phyloP scores from a whole-genome alignment of 2,113 vertebrate genomes.

The Eonycteris spelaea region DNA sequence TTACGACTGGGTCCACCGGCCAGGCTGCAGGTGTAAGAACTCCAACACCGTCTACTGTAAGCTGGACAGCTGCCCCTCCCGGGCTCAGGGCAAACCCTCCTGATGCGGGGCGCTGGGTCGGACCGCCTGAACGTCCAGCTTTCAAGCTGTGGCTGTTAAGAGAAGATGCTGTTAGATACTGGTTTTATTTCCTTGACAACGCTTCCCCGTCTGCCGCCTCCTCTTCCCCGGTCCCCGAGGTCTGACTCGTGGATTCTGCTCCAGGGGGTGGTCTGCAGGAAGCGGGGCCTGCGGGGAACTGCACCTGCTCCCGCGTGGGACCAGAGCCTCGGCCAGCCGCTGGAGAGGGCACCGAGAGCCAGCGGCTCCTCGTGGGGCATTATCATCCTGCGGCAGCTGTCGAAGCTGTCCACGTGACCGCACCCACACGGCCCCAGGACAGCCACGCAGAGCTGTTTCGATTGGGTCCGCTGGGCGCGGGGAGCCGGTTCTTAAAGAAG shows the following conservation, averaged over 20 bases:
- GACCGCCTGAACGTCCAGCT: slow-evolving; percentile 71
- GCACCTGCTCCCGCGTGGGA: slow-evolving; percentile 79
- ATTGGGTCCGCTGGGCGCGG: slow-evolving; percentile 3
- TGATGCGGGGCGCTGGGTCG: slow-evolving; percentile 84
- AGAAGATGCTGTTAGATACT: neutral
- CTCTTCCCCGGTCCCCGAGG: slow-evolving; percentile 53
- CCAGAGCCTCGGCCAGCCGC: slow-evolving; percentile 78
- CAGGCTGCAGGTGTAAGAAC: slow-evolving; percentile 98
- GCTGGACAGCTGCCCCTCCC: slow-evolving; percentile 93
- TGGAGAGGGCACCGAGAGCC: neutral
- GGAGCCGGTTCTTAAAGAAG: slow-evolving; percentile 62
- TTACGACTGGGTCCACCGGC: slow-evolving; percentile 92
- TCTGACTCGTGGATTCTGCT: slow-evolving; percentile 56
- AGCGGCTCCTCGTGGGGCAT: slow-evolving; percentile 50
- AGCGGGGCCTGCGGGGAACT: slow-evolving; percentile 76
- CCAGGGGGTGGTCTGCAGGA: slow-evolving; percentile 53
- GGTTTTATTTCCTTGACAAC: slow-evolving; percentile 54
- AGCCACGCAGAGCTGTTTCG: neutral
- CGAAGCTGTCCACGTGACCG: slow-evolving; percentile 77
- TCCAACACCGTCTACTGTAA: slow-evolving; percentile 99
- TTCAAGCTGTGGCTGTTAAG: slow-evolving; percentile 78
- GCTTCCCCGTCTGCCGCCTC: slow-evolving; percentile 69
- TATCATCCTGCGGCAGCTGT: slow-evolving; percentile 83
- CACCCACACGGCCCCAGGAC: neutral
- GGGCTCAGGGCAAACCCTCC: slow-evolving; percentile 90